These are phyloP conservation scores for Encarsia formosa DNA, from an alignment of 2,888 invertebrate species.

Conservation along the genomic window DNA sequence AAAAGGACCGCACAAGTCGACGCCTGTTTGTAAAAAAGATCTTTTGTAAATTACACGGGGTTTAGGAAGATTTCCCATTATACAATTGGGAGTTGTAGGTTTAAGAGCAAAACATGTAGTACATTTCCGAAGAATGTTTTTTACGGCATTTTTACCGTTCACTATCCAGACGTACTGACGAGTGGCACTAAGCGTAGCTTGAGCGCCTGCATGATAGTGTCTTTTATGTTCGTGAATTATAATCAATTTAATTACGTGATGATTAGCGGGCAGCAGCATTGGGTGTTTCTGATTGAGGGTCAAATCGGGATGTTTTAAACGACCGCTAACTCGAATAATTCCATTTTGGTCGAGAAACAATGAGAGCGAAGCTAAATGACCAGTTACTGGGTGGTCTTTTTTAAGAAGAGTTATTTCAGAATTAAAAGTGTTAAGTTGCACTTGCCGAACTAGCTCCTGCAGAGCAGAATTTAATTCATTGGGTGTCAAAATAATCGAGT, in stretches of 20 bases:
- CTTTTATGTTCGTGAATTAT: neutral
- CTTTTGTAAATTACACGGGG: too few species aligned
- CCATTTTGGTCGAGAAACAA: neutral
- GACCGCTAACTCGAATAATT: neutral
- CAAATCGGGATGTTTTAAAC: neutral
- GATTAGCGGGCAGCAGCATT: neutral
- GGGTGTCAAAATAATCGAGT: neutral
- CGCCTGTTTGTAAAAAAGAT: too few species aligned
- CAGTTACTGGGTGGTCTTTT: too few species aligned
- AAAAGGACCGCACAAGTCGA: constrained; percentile 38
- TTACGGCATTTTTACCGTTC: constrained; percentile 22
- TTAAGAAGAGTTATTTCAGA: neutral
- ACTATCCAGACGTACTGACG: neutral
- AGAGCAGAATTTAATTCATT: neutral
- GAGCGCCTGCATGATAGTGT: neutral
- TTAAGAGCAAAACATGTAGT: constrained; percentile 22
- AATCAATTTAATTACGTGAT: neutral
- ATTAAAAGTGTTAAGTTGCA: too few species aligned
- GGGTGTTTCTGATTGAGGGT: neutral
- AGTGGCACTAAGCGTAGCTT: neutral
- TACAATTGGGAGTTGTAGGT: constrained; percentile 18
- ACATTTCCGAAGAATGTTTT: constrained; percentile 17
- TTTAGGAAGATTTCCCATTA: constrained; percentile 36
- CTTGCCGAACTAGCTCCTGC: too few species aligned
- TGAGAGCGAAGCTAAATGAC: neutral